Conservation (phyloP, 2,888 invertebrate species). For the Physocephala rufipes region DNA sequence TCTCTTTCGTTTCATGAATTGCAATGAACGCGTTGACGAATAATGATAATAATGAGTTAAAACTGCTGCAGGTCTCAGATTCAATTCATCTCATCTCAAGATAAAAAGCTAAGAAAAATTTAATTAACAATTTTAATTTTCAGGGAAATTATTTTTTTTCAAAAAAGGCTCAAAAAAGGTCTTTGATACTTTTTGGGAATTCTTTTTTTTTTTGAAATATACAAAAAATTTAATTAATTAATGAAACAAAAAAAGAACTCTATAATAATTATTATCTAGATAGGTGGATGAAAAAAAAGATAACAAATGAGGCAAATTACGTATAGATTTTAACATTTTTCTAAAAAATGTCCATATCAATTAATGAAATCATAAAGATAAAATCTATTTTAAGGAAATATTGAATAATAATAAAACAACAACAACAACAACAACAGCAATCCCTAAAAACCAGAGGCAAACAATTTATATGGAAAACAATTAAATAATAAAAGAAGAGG, state of each 20-base stretch:
- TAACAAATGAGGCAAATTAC: too few relatives aligned
- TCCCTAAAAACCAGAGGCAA: background rate
- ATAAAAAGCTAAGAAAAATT: background rate
- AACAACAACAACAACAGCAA: background rate
- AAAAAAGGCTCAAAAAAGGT: too few relatives aligned
- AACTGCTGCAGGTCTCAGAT: background rate
- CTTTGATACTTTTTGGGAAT: too few relatives aligned
- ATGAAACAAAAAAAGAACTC: too few relatives aligned
- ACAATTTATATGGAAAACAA: background rate
- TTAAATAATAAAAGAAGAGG: slow-evolving; percentile 2
- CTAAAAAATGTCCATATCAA: background rate
- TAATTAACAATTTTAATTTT: too few relatives aligned
- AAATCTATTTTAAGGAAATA: background rate
- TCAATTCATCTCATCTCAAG: background rate
- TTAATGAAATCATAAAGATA: background rate
- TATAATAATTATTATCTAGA: too few relatives aligned
- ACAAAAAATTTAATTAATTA: too few relatives aligned
- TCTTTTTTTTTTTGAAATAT: too few relatives aligned
- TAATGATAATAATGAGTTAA: too few relatives aligned
- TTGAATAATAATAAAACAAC: slow-evolving; percentile 1
- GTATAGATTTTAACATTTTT: background rate
- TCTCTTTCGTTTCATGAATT: background rate
- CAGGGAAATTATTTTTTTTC: too few relatives aligned
- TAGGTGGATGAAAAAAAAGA: too few relatives aligned
- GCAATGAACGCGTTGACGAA: too few relatives aligned